Evolutionary conservation across 2,888 invertebrate genomes (phyloP).

Genomic region (Rhagophthalmus giganteus): DNA sequence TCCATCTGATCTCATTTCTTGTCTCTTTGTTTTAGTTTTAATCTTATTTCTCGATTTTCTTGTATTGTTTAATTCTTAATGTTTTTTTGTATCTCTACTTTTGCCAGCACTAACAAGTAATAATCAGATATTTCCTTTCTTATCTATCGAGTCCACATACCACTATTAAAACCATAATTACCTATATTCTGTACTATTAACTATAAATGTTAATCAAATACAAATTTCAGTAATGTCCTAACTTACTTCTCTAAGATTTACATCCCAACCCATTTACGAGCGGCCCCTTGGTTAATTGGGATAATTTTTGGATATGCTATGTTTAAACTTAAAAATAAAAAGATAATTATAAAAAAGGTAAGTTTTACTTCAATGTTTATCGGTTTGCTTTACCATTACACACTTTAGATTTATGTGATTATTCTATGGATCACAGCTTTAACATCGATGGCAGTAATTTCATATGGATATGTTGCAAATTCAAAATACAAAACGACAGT

Average conservation of each 20-base stretch:
- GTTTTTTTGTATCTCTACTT: no score
- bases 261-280: conserved; percentile 35
- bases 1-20: no score
- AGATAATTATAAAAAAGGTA: conserved; percentile 33
- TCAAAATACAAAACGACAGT: conserved; percentile 22
- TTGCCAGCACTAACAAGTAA: no score
- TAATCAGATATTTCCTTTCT: no score
- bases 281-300: conserved; percentile 38
- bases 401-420: conserved; percentile 24
- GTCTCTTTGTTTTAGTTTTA: no score
- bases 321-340: conserved; percentile 30
- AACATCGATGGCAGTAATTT: conserved; percentile 20
- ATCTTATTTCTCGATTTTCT: no score
- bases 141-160: no score
- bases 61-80: no score
- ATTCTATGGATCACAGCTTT: conserved; percentile 29
- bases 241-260: conserved; percentile 31
- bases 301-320: conserved; percentile 35
- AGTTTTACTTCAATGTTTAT: conserved; percentile 3
- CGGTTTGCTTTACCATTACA: conserved; percentile 1
- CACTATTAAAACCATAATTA: neutral
- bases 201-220: no score
- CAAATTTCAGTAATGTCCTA: conserved; percentile 21
- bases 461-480: conserved; percentile 17
- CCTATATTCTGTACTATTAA: conserved; percentile 1